phyloP scores from a whole-genome alignment of 2,113 vertebrate species.

The Bungarus multicinctus region DNA sequence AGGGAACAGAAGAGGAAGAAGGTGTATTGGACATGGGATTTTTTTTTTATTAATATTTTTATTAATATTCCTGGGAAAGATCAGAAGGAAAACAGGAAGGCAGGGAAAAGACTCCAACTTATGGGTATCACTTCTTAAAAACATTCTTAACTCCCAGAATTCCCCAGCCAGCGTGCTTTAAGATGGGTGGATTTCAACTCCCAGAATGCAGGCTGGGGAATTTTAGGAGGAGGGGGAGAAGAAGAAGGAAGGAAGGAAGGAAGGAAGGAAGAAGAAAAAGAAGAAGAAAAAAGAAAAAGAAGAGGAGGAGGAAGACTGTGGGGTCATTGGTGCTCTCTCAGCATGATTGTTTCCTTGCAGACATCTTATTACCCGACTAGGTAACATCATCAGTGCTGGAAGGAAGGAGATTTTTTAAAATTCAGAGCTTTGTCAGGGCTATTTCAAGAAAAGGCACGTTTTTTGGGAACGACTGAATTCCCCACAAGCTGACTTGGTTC shows the following conservation, averaged over 20 bases:
- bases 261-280: fast-evolving
- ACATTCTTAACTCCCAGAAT: no score
- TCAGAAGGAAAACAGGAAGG: not conserved
- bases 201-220: no score
- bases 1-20: no score
- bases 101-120: not conserved
- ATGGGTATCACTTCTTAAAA: not conserved
- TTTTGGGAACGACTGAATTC: not conserved
- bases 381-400: not conserved
- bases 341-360: not conserved
- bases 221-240: no score
- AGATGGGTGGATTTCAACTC: no score
- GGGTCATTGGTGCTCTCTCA: not conserved
- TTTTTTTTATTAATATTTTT: no score
- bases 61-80: not conserved
- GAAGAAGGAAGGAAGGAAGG: no score
- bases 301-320: not conserved
- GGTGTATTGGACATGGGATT: no score
- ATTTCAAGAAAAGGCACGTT: not conserved
- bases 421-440: not conserved
- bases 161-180: no score
- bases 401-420: not conserved
- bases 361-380: not conserved
- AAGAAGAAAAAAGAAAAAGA: no score
- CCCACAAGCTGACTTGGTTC: not conserved